Evolutionary conservation across 1,140 invertebrate species (phyloP), one percentile per base, ranked within the genome.

Genomic region (Apolygus lucorum): DNA sequence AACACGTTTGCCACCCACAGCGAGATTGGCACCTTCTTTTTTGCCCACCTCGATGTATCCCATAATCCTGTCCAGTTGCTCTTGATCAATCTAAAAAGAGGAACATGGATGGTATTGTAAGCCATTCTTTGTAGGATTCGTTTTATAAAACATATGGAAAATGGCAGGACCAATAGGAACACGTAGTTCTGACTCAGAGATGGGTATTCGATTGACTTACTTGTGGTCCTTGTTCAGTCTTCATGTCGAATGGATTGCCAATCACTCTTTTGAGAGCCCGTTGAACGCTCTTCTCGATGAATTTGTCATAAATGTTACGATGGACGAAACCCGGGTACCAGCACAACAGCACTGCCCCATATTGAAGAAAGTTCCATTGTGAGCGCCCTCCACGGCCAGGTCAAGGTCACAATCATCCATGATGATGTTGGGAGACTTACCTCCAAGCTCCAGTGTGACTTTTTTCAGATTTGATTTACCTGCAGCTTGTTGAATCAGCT

Each of bases 361-460:
- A 79, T 95, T 95, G 77, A 91, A 93, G 79, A 94, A 94, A 1
- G 93, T 80, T 24, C 87, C 91, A 77, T 87, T 87, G 76, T 94
- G 91, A 8, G 91, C 84, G 2, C 84, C 84, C 78, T 93, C 90
- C 0, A 94, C 90, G 1, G 92, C 92, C 73, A 87, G 77, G 72
- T 87, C 83, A 25, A 95, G 76, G 78, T 98, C 89, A 2, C 86
- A 85, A 80, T 98, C 95, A 0, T 86, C 85, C 49, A 97, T 85
- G 70, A 98, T 87, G 72, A 98, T 93, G 78, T 92, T 93, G 0
- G 96, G 95, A 63, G 91, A 95, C 79, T 98, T 98, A 67, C 96
- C 96, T 63, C 96, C 96, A 73, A 98, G 81, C 81, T 99, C 96
- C 68, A 99, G 79, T 0, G 93, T 95, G 0, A 93, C 88, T 70